phyloP scores from a whole-genome alignment of 2,888 invertebrate genomes.

The Dryobota labecula region DNA sequence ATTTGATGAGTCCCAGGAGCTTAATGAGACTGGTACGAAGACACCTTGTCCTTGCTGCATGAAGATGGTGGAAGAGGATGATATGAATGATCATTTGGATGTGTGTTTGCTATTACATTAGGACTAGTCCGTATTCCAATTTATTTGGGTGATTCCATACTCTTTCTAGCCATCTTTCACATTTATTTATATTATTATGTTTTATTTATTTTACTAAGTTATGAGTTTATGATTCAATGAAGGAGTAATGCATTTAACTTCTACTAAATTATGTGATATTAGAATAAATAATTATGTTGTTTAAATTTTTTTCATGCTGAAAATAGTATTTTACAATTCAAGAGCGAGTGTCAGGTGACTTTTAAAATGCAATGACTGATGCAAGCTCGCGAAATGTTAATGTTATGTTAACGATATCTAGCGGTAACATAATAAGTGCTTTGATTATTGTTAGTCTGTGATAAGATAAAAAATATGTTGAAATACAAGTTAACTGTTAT shows the following conservation, averaged over 20 bases:
- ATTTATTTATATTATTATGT: no score
- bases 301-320: neutral
- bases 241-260: slow-evolving; percentile 2
- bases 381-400: neutral
- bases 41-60: slow-evolving; percentile 92
- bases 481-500: neutral
- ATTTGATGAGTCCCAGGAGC: slow-evolving; percentile 79
- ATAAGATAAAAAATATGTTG: neutral
- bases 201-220: neutral
- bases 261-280: slow-evolving; percentile 70
- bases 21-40: slow-evolving; percentile 86
- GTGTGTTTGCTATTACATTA: slow-evolving; percentile 75
- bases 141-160: no score
- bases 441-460: neutral
- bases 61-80: slow-evolving; percentile 83
- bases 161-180: no score
- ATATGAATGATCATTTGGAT: slow-evolving; percentile 92
- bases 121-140: no score
- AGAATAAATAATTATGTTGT: slow-evolving; percentile 57
- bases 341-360: neutral
- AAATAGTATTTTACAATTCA: neutral
- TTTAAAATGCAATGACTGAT: neutral
- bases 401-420: neutral
- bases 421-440: neutral
- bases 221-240: neutral